phyloP scores from a whole-genome alignment of 2,888 invertebrate genomes.

The Caenorhabditis sp. region DNA sequence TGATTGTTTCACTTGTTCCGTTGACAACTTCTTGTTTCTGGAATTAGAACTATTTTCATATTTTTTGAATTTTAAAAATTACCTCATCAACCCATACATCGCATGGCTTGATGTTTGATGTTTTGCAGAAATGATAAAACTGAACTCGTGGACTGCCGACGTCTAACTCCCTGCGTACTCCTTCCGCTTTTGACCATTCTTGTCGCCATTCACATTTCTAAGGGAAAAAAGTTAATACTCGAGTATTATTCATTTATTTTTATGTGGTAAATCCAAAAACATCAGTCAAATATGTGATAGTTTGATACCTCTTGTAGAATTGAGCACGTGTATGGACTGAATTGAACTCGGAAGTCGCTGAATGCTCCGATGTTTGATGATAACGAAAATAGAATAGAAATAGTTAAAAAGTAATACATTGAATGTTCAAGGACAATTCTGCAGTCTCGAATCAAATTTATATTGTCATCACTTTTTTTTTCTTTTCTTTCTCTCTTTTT shows the following conservation, averaged over 20 bases:
- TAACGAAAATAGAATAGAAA: conserved; percentile 1
- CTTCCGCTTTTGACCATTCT: conserved; percentile 30
- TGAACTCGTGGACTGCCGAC: conserved; percentile 21
- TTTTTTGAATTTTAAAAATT: neutral
- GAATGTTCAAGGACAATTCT: conserved; percentile 12
- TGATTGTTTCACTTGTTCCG: conserved; percentile 8
- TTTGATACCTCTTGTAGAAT: conserved; percentile 32
- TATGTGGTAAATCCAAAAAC: neutral
- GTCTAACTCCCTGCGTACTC: conserved; percentile 21
- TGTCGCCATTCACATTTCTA: conserved; percentile 37
- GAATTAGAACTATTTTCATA: neutral
- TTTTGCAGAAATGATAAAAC: conserved; percentile 29
- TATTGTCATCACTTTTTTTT: conserved; percentile 5
- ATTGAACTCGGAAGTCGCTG: conserved; percentile 20
- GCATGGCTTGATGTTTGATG: conserved; percentile 7
- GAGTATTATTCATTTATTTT: no score
- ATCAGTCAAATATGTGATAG: neutral
- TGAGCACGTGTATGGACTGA: conserved; percentile 13
- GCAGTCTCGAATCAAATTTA: conserved; percentile 1
- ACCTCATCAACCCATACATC: conserved; percentile 32
- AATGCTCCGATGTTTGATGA: conserved; percentile 4
- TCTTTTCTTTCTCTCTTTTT: neutral
- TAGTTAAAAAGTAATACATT: neutral
- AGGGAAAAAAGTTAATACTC: neutral
- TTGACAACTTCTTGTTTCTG: conserved; percentile 19